phyloP scores from a whole-genome alignment of 2,888 invertebrate genomes.

The Heterodera filipjevi region DNA sequence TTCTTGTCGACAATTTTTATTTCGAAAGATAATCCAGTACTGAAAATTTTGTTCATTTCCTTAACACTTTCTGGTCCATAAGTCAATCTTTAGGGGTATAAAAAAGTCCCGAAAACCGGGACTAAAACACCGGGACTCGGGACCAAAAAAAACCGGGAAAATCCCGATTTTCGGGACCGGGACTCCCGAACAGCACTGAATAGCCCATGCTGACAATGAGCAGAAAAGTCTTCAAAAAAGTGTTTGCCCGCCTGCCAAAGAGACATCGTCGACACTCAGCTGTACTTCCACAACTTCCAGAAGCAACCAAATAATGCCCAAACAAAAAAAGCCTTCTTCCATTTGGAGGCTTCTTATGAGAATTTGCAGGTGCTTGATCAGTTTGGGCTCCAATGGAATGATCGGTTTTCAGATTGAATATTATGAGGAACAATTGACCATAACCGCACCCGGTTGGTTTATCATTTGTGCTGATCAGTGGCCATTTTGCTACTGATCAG shows the following conservation, averaged over 20 bases:
- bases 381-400: not conserved
- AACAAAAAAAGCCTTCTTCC: constrained; percentile 19
- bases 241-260: constrained; percentile 33
- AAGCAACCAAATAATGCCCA: not conserved
- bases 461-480: not conserved
- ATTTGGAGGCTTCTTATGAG: constrained; percentile 40
- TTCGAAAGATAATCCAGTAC: too few species aligned
- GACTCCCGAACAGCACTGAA: too few species aligned
- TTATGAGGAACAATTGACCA: not conserved
- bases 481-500: not conserved
- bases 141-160: too few species aligned
- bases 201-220: too few species aligned
- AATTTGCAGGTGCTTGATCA: constrained; percentile 34
- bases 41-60: too few species aligned
- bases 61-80: too few species aligned
- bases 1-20: too few species aligned
- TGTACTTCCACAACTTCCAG: constrained; percentile 30
- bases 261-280: constrained; percentile 30
- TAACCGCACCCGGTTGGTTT: constrained; percentile 1
- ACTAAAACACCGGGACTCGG: too few species aligned
- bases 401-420: not conserved
- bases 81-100: too few species aligned
- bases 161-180: too few species aligned
- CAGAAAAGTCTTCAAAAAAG: too few species aligned
- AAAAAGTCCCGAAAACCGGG: too few species aligned